phyloP scores from a whole-genome alignment of 92 coral and sea anemone genomes.

The Pocillopora grandis region DNA sequence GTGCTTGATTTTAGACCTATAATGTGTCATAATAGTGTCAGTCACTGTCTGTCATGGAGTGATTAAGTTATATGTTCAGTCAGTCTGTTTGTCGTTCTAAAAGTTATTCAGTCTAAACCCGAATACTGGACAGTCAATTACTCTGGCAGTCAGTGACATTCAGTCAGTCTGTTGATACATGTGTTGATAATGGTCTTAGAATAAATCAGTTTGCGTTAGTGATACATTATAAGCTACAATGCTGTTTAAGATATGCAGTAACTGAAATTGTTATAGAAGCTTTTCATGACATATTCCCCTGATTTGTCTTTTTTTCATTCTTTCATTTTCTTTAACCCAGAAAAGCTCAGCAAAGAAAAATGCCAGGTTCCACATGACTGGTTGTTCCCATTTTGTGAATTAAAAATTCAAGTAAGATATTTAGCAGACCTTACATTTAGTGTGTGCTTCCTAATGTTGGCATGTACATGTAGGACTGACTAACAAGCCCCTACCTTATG shows the following conservation, averaged over 20 bases:
- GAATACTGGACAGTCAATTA: neutral
- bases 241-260: no score
- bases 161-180: neutral
- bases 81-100: neutral
- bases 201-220: neutral
- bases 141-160: neutral
- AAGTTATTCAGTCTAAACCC: neutral
- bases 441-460: no score
- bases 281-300: no score
- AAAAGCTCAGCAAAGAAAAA: neutral
- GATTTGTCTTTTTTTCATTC: neutral
- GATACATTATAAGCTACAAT: no score
- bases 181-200: neutral
- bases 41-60: neutral
- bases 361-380: conserved; percentile 61
- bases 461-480: neutral
- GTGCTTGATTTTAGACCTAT: neutral
- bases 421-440: neutral
- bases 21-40: neutral
- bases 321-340: neutral
- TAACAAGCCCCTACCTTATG: no score
- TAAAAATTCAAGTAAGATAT: conserved; percentile 53
- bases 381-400: conserved; percentile 75
- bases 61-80: neutral
- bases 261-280: no score